Conservation (phyloP, 2,113 vertebrate genomes). For the Panthera uncia region DNA sequence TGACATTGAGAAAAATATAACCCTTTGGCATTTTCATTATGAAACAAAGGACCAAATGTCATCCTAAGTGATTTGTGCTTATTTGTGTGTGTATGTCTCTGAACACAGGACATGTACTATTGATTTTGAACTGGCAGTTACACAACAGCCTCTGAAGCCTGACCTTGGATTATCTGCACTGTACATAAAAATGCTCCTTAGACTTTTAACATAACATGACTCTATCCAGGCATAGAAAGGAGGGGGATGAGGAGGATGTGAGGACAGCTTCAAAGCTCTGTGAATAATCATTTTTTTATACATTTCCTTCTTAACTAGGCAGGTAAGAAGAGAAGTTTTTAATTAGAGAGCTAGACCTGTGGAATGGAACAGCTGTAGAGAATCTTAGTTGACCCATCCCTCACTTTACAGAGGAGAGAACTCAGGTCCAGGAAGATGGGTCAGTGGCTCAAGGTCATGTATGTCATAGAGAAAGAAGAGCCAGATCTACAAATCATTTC, state of each 20-base stretch:
- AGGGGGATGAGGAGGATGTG: not conserved
- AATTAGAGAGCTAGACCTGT: not conserved
- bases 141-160: not conserved
- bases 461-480: not conserved
- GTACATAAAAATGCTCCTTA: not conserved
- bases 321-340: not conserved
- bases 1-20: not conserved
- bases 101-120: not conserved
- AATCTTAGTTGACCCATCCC: not conserved
- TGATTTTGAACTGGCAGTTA: not conserved
- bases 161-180: conserved; percentile 21
- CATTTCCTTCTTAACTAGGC: not conserved
- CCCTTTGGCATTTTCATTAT: not conserved
- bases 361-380: not conserved
- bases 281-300: not conserved
- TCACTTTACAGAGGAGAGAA: not conserved
- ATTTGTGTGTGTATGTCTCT: not conserved
- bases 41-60: conserved; percentile 18
- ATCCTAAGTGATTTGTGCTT: not conserved
- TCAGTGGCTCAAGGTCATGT: not conserved
- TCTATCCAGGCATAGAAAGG: not conserved
- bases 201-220: not conserved
- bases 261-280: conserved; percentile 13
- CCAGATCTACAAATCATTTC: not conserved
- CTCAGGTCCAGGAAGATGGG: not conserved